Evolutionary conservation across 2,888 invertebrate genomes (phyloP), one percentile per base, ranked within the genome.

Genomic region (Uloborus plumipes): DNA sequence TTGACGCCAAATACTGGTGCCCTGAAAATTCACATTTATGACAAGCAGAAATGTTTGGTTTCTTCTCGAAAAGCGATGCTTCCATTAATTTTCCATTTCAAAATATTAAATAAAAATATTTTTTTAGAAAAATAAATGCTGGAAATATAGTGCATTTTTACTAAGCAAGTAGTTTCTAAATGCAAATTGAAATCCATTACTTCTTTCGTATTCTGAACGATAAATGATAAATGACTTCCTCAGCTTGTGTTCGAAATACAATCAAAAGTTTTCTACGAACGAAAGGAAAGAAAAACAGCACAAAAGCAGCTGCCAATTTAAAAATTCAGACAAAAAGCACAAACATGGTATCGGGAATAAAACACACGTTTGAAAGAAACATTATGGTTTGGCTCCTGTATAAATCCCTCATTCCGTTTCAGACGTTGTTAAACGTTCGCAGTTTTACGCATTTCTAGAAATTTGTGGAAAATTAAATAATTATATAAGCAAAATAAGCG

Each of bases 181-280:
- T 78, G 77, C 70, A 78, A 78, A 78, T 78, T 71, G 77, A 78
- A 70, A 71, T 62, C 77, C 77, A 78, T 78, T 78, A 78, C 70
- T 64, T 76, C 53, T 77, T 26, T 18, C 49, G 58, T 49, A 65
- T 58, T 50, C 61, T 20, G 65, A 58, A 71, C 71, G 77, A 78
- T 78, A 70, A 78, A 71, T 74, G 74, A 74, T 66, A 47, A 53
- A 74, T 78, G 77, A 78, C 77, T 78, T 78, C 69, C 69, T 70
- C 20, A 15, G 64, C 62, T n/a, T 31, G 39, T 58, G 49, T 65
- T 20, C 64, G 50, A 71, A 78, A 65, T 64, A 78, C 62, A 78
- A 78, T 71, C 70, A 64, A 78, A 78, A 78, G 70, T 78, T 39
- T 78, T 51, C 53, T 49, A 26, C 67, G 51, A 69, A 69, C 70